Evolutionary conservation across 2,797 vertebrate genomes (phyloP), one percentile per base, ranked within the genome.

Genomic region (Enteromius mattozi): DNA sequence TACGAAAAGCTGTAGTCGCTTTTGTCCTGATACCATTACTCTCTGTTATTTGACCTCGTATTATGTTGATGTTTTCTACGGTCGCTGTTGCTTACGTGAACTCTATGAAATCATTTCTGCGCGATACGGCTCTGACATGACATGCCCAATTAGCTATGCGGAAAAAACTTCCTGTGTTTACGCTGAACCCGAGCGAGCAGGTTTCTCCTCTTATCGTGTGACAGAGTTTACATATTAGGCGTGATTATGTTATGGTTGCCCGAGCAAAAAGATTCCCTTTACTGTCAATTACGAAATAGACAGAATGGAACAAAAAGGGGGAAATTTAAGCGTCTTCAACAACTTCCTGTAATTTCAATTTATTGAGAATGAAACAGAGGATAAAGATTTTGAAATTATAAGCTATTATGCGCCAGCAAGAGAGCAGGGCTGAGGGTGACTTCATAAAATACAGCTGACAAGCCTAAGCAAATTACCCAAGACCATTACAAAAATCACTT

Each of bases 401-500:
- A 98, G 96, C 96, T 96, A 98, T 99, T 99, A 98, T 98, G 96
- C 94, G 92, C 92, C 88, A 96, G 94, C 95, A 96, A 96, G 95
- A 96, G 94, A 92, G 91, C 84, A 92, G 94, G 95, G 94, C 95
- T 96, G 96, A 96, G 96, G 94, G 94, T 94, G 90, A 95, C 92
- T 96, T 96, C 96, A 97, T 97, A 97, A 97, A 98, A 97, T 96
- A 97, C 96, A 98, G 97, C 97, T 98, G 98, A 99, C 97, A 98
- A 98, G 96, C 97, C 95, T 93, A 92, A 95, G 97, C 97, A 97
- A 99, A 99, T 99, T 98, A 98, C 96, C 96, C 96, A 96, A 95
- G 97, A 98, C 96, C 96, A 97, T 98, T 98, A 97, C 97, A 97
- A 98, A 98, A 98, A 98, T 98, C 97, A 98, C 97, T 98, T 99